These are phyloP conservation scores for Junco hyemalis DNA, from an alignment of 2,113 vertebrate genomes.

Conservation along the genomic window DNA sequence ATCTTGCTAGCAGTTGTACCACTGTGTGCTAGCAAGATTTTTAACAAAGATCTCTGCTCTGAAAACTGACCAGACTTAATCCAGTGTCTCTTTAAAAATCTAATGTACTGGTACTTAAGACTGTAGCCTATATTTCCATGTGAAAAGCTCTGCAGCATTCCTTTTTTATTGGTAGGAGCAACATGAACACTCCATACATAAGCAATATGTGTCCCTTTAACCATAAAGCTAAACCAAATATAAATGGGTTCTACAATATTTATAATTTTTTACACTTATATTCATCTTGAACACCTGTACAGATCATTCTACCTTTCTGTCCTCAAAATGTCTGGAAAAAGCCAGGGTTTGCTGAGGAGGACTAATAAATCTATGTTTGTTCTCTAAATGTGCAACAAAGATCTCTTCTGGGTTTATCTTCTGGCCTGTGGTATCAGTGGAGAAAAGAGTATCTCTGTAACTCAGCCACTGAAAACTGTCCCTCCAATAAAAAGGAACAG, in stretches of 20 bases:
- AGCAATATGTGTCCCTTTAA: background rate
- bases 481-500: background rate
- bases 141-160: background rate
- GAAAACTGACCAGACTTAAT: background rate
- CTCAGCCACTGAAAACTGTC: background rate
- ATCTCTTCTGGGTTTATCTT: background rate
- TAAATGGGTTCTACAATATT: background rate
- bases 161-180: background rate
- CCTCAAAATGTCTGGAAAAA: background rate
- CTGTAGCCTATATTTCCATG: background rate
- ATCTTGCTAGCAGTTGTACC: too few species aligned
- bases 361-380: background rate
- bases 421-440: background rate
- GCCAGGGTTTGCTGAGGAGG: background rate
- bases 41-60: background rate
- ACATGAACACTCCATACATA: rapidly evolving
- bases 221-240: background rate
- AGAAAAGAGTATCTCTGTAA: background rate
- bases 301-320: background rate
- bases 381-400: background rate
- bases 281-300: background rate
- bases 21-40: background rate
- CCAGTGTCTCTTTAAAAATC: background rate
- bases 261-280: background rate
- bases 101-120: background rate